Evolutionary conservation across 2,888 invertebrate species (phyloP), one percentile per base, ranked within the genome.

Genomic region (Diaprepes abbreviatus): DNA sequence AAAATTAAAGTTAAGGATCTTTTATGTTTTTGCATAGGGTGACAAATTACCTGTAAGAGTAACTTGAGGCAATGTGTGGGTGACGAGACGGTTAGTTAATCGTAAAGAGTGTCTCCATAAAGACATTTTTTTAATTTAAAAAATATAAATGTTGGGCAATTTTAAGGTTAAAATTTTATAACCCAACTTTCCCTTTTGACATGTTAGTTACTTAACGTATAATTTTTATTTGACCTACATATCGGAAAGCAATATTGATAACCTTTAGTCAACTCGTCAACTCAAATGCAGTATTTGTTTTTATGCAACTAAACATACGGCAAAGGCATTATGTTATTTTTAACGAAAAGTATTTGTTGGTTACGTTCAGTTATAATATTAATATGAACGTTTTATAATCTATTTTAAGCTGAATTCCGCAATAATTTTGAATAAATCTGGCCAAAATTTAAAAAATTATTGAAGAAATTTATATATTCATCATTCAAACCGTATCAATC

Each of bases 31-130:
- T 6, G 35, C 5, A 54, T 21, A 19, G 19, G 1, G n/a, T 3
- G 5, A 4, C 3, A 10, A 31, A 33, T 43, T 54, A 66, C 65
- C 65, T 66, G 54, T 43, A 0, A 48, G 21, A 7, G 17, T 21
- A 6, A 45, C 5, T 21, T 36, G 57, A 0, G 55, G 9, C 12
- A 21, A 21, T 35, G 48, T 6, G 21, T 16, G 66, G n/a, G 24
- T 38, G 19, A 66, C 17, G n/a, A 66, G 9, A 19, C 59, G 52
- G 12, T 14, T 40, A 16, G 52, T 35, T 19, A 59, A n/a, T 6
- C 38, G 40, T 21, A 66, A 6, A 0, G 66, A 59, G n/a, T 66
- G 54, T n/a, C 40, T 38, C 52, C 66, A 59, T 0, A 66, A n/a
- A 21, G 66, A 58, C 66, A 66, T 66, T n/a, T 58, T 35, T 28